Percentiles rank a stretch among this genome's conserved stretches.
These are phyloP conservation scores for Argyra leucocephala DNA, from an alignment of 2,888 invertebrate genomes.

Conservation along the genomic window DNA sequence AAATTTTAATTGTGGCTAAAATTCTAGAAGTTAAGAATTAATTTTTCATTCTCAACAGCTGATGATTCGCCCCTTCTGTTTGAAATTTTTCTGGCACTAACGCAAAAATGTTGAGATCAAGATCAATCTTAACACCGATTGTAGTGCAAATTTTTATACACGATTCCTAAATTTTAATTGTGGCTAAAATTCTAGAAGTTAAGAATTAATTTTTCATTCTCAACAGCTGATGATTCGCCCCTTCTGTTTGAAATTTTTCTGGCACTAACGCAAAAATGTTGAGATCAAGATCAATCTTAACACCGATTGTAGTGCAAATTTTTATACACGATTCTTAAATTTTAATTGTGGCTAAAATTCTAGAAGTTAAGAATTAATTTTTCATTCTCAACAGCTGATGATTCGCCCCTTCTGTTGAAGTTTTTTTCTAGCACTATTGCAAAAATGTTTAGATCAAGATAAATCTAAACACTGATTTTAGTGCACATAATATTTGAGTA, in stretches of 20 bases:
- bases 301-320: no score
- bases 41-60: slow-evolving; percentile 30
- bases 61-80: slow-evolving; percentile 18
- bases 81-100: slow-evolving; percentile 25
- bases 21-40: slow-evolving; percentile 31
- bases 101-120: slow-evolving; percentile 23
- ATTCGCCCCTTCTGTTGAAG: neutral
- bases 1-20: slow-evolving; percentile 27
- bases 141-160: slow-evolving; percentile 20
- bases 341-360: no score
- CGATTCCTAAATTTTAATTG: no score
- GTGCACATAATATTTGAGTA: no score
- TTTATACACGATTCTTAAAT: no score
- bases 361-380: no score
- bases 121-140: slow-evolving; percentile 20
- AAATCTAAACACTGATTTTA: slow-evolving; percentile 34
- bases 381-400: slow-evolving; percentile 7
- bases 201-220: neutral
- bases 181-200: slow-evolving; percentile 20
- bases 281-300: no score
- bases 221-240: no score
- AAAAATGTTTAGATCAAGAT: slow-evolving; percentile 31
- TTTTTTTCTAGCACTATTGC: slow-evolving; percentile 36
- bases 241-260: no score
- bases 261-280: no score